Conservation (phyloP, 2,888 invertebrate species). For the Carabus problematicus region DNA sequence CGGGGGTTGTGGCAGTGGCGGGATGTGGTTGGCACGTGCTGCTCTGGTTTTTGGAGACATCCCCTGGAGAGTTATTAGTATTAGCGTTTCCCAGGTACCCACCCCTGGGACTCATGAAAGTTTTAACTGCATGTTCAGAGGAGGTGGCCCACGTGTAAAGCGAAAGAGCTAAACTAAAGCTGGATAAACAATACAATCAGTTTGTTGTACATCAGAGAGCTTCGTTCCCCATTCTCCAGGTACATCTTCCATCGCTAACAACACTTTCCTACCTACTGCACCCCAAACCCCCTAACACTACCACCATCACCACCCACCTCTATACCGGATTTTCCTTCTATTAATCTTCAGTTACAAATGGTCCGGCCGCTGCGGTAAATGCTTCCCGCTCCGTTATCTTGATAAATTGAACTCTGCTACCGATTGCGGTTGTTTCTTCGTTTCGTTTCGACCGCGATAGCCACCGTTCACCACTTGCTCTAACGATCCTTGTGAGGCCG, state of each 20-base stretch:
- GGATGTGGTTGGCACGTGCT: constrained; percentile 9
- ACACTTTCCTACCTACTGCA: not conserved
- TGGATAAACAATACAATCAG: constrained; percentile 41
- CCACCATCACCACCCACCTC: no score
- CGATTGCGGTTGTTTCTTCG: constrained; percentile 40
- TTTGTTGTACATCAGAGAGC: constrained; percentile 21
- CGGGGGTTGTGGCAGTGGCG: not conserved
- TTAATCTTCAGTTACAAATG: constrained; percentile 42
- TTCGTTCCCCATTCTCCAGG: constrained; percentile 5
- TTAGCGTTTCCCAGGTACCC: constrained; percentile 24
- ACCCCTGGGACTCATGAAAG: constrained; percentile 35
- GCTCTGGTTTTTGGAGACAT: constrained; percentile 24
- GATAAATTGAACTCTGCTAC: constrained; percentile 34
- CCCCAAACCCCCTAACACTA: not conserved
- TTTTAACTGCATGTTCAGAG: constrained; percentile 24
- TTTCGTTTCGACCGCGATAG: constrained; percentile 20
- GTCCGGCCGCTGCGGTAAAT: constrained; percentile 39
- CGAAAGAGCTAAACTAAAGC: constrained; percentile 26
- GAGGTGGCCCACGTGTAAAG: constrained; percentile 1
- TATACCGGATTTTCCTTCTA: constrained; percentile 39
- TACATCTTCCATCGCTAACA: not conserved
- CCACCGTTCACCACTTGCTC: constrained; percentile 24
- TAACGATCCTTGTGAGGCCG: constrained; percentile 26
- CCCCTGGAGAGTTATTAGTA: constrained; percentile 37
- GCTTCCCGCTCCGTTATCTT: constrained; percentile 38